These are phyloP conservation scores for Dicranocentrus wangi DNA, from an alignment of 2,888 invertebrate genomes.

Conservation along the genomic window DNA sequence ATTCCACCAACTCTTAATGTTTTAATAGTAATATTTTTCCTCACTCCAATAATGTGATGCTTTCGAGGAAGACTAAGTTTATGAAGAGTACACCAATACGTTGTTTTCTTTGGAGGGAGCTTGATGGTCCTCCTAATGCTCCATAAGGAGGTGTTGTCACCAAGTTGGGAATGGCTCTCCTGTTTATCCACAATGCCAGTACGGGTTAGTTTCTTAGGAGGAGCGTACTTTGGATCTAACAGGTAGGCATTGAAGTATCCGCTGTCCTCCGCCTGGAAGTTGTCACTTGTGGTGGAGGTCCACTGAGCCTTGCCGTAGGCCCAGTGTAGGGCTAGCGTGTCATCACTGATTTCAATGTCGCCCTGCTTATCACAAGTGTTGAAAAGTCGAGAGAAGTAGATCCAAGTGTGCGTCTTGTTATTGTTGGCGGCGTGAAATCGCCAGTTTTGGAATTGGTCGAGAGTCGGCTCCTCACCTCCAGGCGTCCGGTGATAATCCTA, in stretches of 20 bases:
- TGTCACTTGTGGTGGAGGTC: too few relatives aligned
- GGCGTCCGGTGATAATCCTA: too few relatives aligned
- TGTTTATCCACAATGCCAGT: too few relatives aligned
- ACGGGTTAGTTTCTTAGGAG: too few relatives aligned
- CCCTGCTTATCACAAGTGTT: conserved; percentile 21
- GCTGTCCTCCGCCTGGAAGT: too few relatives aligned
- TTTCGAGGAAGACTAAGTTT: conserved; percentile 29
- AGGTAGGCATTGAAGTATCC: too few relatives aligned
- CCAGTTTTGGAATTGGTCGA: too few relatives aligned
- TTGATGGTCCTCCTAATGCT: conserved; percentile 11
- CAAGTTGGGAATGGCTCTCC: too few relatives aligned
- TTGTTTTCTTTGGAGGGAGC: conserved; percentile 44
- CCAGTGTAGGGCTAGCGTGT: conserved; percentile 10
- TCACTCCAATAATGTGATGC: conserved; percentile 60
- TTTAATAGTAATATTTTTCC: background rate
- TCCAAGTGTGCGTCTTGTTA: too few relatives aligned
- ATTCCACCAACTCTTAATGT: background rate
- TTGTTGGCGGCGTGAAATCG: too few relatives aligned
- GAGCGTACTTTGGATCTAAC: too few relatives aligned
- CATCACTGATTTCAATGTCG: conserved; percentile 3
- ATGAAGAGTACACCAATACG: conserved; percentile 55
- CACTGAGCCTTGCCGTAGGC: conserved; percentile 25
- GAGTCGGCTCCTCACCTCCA: conserved; percentile 13
- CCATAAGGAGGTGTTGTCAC: too few relatives aligned
- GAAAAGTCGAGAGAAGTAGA: conserved; percentile 20